Percentiles rank a stretch among this genome's conserved stretches.
These are phyloP conservation scores for Wiebesia pumilae DNA, from an alignment of 1,140 invertebrate genomes.

Conservation along the genomic window DNA sequence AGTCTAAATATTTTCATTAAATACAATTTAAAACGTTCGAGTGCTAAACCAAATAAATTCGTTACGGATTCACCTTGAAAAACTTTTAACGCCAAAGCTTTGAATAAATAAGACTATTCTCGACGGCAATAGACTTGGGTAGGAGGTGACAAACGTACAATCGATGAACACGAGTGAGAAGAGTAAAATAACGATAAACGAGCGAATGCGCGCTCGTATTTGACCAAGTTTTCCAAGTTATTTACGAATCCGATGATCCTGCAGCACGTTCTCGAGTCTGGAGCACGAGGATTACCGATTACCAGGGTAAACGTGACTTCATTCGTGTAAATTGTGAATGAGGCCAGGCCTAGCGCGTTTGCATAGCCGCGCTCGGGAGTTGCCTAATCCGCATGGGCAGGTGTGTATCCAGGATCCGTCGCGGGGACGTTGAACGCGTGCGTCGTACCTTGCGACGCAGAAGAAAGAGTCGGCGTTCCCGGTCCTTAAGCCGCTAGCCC, in stretches of 20 bases:
- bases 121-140: not conserved
- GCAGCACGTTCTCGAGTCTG: not conserved
- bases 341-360: not conserved
- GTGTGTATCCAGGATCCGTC: constrained; percentile 39
- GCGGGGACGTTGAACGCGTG: too few species aligned
- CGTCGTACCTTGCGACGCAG: not conserved
- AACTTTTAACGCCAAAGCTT: not conserved
- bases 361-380: constrained; percentile 28
- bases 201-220: not conserved
- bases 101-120: not conserved
- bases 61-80: not conserved
- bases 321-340: not conserved
- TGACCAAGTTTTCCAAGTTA: constrained; percentile 15
- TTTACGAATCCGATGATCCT: constrained; percentile 34
- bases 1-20: too few species aligned
- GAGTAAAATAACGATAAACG: not conserved
- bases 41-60: too few species aligned
- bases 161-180: not conserved
- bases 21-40: too few species aligned
- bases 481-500: constrained; percentile 62
- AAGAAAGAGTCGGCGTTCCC: constrained; percentile 62
- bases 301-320: constrained; percentile 9
- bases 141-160: not conserved
- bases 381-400: constrained; percentile 53
- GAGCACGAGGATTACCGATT: not conserved